Percentiles rank a stretch among this genome's conserved stretches.
These are phyloP conservation scores for Scaeva pyrastri DNA, from an alignment of 2,888 invertebrate species.

Conservation along the genomic window DNA sequence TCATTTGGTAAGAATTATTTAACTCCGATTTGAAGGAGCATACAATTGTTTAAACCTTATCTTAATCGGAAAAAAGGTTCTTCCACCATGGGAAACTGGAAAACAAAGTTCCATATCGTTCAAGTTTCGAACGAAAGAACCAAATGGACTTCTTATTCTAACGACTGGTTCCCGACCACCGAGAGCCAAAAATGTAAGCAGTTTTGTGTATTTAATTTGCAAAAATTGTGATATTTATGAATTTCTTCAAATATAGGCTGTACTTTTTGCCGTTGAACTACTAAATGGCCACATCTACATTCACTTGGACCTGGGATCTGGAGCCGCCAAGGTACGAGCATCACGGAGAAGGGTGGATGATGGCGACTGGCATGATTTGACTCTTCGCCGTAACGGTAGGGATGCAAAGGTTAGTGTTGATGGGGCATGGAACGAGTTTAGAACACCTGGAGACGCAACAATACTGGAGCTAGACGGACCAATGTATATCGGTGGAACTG, in stretches of 20 bases:
- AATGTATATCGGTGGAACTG: constrained; percentile 94
- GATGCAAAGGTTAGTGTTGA: constrained; percentile 96
- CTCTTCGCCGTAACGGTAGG: constrained; percentile 91
- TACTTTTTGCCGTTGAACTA: constrained; percentile 97
- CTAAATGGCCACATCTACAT: constrained; percentile 97
- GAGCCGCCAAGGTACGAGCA: constrained; percentile 93
- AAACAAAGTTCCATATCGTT: constrained; percentile 95
- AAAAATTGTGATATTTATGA: neutral
- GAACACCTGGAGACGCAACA: constrained; percentile 94
- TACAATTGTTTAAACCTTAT: neutral
- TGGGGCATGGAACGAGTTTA: constrained; percentile 94
- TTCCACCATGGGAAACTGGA: constrained; percentile 96
- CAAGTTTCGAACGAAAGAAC: constrained; percentile 97
- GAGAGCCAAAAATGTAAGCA: constrained; percentile 86
- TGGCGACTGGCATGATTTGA: constrained; percentile 96
- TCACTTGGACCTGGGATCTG: constrained; percentile 96
- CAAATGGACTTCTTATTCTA: constrained; percentile 96
- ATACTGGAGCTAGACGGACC: constrained; percentile 95
- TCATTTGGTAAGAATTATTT: constrained; percentile 90
- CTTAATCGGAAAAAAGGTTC: constrained; percentile 79
- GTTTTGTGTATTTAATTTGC: neutral
- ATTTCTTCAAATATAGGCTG: constrained; percentile 86
- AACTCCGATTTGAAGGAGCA: neutral
- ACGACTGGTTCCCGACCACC: constrained; percentile 93
- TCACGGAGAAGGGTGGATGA: constrained; percentile 94